Percentiles rank a stretch among this genome's conserved stretches.
These are phyloP conservation scores for Ornithoptera alexandrae DNA, from an alignment of 2,888 invertebrate species.

Conservation along the genomic window DNA sequence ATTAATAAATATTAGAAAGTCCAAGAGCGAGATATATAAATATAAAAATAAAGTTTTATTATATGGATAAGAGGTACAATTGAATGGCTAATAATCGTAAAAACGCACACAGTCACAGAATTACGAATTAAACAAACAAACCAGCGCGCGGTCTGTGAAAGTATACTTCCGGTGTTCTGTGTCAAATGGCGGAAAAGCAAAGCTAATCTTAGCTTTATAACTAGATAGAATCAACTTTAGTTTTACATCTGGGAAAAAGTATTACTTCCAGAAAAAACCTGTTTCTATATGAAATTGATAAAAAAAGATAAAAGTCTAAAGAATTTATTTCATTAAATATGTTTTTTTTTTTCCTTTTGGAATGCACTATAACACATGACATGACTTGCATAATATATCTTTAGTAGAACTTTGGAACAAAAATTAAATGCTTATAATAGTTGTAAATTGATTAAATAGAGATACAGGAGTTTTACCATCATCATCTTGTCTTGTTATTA, in stretches of 20 bases:
- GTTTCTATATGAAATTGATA: too few species aligned
- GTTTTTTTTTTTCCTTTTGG: too few species aligned
- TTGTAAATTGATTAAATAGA: constrained; percentile 7
- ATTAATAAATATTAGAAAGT: constrained; percentile 9
- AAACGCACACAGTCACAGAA: constrained; percentile 10
- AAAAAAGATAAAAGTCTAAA: too few species aligned
- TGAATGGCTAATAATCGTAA: neutral
- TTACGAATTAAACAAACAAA: neutral
- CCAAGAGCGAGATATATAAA: constrained; percentile 7
- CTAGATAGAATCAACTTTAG: too few species aligned
- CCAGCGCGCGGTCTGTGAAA: too few species aligned
- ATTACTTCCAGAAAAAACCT: too few species aligned
- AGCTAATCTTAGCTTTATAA: too few species aligned
- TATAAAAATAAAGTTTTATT: neutral
- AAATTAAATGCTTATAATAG: constrained; percentile 13
- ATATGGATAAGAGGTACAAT: neutral
- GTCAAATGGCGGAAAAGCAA: too few species aligned
- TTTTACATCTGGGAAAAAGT: too few species aligned
- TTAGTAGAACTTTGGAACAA: neutral
- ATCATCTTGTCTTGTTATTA: neutral
- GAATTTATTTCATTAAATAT: too few species aligned
- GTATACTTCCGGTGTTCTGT: too few species aligned
- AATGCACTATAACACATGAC: constrained; percentile 7
- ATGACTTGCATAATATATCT: constrained; percentile 22
- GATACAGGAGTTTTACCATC: neutral